Evolutionary conservation across 1,140 invertebrate species (phyloP).

Genomic region (Drosophila nasuta): DNA sequence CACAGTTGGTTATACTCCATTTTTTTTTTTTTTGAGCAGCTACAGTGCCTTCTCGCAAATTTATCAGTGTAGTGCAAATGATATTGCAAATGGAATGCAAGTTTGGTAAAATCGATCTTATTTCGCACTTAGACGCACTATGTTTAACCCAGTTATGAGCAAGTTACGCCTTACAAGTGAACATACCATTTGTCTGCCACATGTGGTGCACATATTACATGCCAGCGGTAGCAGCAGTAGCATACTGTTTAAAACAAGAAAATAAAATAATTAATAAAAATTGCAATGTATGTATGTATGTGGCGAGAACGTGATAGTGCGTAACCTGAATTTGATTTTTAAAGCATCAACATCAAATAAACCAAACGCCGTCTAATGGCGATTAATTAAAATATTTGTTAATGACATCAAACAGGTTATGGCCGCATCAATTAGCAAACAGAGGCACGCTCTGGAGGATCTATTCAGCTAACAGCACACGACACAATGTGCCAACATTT

Average conservation of each 20-base stretch:
- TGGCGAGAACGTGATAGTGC: constrained; percentile 48
- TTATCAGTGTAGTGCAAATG: background rate
- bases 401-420: constrained; percentile 62
- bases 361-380: constrained; percentile 62
- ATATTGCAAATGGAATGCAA: constrained; percentile 5
- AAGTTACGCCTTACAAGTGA: constrained; percentile 65
- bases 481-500: constrained; percentile 23
- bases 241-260: constrained; percentile 42
- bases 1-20: too few relatives aligned
- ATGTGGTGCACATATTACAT: constrained; percentile 49
- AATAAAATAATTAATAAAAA: constrained; percentile 27
- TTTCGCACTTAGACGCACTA: constrained; percentile 37
- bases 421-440: constrained; percentile 41
- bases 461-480: constrained; percentile 20
- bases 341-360: constrained; percentile 37
- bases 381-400: constrained; percentile 79
- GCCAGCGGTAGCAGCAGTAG: background rate
- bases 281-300: constrained; percentile 37
- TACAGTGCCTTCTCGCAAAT: background rate
- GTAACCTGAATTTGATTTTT: constrained; percentile 55
- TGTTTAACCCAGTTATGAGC: constrained; percentile 66
- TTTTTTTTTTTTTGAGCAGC: background rate
- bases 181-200: constrained; percentile 55
- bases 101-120: constrained; percentile 39
- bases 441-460: constrained; percentile 9